Conservation (phyloP, 2,797 vertebrate genomes). For the Arnoldichthys spilopterus region DNA sequence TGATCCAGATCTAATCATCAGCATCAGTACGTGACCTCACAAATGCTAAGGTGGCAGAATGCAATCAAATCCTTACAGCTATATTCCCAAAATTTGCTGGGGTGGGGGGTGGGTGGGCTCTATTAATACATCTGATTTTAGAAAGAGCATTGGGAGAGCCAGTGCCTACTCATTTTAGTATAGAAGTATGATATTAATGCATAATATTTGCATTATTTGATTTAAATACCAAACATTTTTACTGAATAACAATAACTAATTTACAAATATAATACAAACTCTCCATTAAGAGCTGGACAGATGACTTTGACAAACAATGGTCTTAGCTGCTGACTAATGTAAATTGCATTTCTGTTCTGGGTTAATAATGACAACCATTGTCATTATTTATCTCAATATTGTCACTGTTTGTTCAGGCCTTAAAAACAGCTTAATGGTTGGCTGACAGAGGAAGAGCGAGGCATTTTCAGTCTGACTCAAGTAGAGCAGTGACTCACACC, state of each 20-base stretch:
- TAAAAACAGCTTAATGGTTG: background rate
- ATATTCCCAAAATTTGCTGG: background rate
- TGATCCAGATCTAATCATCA: background rate
- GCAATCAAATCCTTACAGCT: background rate
- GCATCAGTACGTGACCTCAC: background rate
- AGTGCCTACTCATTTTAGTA: background rate
- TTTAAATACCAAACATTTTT: background rate
- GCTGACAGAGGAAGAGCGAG: background rate
- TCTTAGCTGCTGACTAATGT: background rate
- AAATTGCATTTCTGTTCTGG: background rate
- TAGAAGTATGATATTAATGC: background rate
- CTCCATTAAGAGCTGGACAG: background rate
- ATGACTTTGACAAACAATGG: background rate
- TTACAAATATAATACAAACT: background rate
- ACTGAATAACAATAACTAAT: background rate
- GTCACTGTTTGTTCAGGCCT: background rate
- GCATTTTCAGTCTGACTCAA: background rate
- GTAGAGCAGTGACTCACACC: background rate
- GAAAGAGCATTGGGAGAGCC: background rate
- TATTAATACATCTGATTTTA: no score
- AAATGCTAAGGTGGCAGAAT: background rate
- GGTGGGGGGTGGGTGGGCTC: no score
- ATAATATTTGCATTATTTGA: background rate
- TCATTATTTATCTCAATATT: constrained; percentile 5
- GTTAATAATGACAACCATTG: constrained; percentile 1